Conservation (phyloP, 2,113 vertebrate genomes). For the Loxodonta africana region DNA sequence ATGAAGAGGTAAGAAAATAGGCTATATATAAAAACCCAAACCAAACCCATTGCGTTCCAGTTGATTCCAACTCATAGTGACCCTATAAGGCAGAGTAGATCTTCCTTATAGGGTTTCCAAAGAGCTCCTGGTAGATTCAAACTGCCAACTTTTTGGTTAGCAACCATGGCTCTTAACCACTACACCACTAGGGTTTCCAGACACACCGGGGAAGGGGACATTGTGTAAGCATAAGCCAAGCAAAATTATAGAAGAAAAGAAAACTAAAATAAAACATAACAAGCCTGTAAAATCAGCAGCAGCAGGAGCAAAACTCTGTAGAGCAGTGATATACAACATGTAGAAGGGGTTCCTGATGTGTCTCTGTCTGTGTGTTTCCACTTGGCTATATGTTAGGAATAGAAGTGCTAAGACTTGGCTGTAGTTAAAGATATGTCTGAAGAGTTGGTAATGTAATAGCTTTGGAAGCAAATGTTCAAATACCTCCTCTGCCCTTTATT, state of each 20-base stretch:
- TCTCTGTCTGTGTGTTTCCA: neutral
- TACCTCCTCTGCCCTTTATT: neutral
- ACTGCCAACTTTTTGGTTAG: too few relatives aligned
- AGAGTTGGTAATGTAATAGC: neutral
- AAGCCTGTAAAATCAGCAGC: neutral
- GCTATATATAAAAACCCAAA: too few relatives aligned
- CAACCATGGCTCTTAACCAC: too few relatives aligned
- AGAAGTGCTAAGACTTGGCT: neutral
- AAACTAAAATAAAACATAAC: neutral
- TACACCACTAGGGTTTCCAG: too few relatives aligned
- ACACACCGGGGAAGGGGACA: too few relatives aligned
- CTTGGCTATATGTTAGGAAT: neutral
- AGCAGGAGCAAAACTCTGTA: neutral
- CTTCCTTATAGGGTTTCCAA: too few relatives aligned
- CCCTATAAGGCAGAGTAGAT: too few relatives aligned
- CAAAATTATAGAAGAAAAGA: neutral
- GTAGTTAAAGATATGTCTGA: neutral
- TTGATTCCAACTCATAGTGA: too few relatives aligned
- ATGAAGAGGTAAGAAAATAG: neutral
- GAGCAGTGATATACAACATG: neutral
- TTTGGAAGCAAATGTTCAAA: neutral
- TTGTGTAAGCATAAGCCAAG: neutral
- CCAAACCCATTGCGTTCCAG: too few relatives aligned
- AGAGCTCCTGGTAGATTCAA: too few relatives aligned
- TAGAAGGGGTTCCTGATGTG: neutral